phyloP scores from a whole-genome alignment of 2,797 vertebrate genomes.

The Spinus olivaceus region DNA sequence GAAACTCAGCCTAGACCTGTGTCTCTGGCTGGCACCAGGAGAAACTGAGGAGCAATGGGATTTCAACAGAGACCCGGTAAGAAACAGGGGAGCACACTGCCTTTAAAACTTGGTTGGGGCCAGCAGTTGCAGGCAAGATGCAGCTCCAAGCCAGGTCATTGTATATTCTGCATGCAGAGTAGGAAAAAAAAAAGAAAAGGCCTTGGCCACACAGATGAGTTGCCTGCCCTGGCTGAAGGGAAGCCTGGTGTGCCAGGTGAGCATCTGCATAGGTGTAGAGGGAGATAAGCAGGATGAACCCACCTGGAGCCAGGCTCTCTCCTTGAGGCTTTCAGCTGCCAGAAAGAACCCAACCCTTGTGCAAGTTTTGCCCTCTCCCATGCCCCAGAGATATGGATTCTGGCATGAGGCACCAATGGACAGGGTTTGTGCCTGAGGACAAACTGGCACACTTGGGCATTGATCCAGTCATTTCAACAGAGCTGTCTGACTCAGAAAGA shows the following conservation, averaged over 20 bases:
- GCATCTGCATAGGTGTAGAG: not conserved
- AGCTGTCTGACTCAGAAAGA: not conserved
- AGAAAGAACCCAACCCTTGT: not conserved
- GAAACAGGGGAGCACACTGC: accelerated
- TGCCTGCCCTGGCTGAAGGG: not conserved
- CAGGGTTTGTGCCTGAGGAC: not conserved
- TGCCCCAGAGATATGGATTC: not conserved
- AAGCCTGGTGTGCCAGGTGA: not conserved
- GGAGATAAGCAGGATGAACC: not conserved
- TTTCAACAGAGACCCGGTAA: not conserved
- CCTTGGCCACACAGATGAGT: not conserved
- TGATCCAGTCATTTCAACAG: not conserved
- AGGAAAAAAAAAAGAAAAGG: not conserved
- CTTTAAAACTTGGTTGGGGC: not conserved
- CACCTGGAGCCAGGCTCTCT: not conserved
- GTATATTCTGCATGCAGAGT: not conserved
- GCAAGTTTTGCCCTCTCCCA: not conserved
- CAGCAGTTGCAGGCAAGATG: not conserved
- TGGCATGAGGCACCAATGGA: not conserved
- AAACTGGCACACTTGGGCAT: not conserved
- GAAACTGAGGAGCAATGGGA: not conserved
- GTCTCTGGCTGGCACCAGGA: not conserved
- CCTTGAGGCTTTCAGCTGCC: not conserved
- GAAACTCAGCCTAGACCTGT: not conserved
- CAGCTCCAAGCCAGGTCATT: not conserved